A percentile compares a stretch with the other conserved stretches of the same genome.
Evolutionary conservation across 2,113 vertebrate species (phyloP).

Genomic region (Todiramphus chloris): DNA sequence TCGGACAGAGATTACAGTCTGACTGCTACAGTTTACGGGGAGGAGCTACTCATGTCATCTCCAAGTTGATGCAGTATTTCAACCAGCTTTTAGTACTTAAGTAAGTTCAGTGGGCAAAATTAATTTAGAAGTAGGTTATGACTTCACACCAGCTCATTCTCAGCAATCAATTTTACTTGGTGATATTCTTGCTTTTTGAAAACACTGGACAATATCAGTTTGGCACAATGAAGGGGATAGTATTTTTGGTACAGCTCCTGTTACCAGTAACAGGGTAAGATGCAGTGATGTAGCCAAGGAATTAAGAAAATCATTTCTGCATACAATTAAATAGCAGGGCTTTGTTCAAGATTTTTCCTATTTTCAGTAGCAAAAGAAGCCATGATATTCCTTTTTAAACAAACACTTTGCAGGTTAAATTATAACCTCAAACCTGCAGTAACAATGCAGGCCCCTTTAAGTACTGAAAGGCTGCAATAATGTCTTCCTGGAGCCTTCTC

Average conservation of each 20-base stretch:
- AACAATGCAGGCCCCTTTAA: not conserved
- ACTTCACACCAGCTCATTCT: not conserved
- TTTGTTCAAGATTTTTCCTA: too few species aligned
- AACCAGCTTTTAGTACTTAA: not conserved
- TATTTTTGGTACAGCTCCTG: not conserved
- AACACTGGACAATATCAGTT: not conserved
- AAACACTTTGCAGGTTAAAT: not conserved
- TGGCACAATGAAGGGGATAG: not conserved
- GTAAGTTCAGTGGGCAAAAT: not conserved
- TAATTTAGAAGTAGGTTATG: not conserved
- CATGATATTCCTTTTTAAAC: not conserved
- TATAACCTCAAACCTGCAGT: not conserved
- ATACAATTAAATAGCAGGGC: not conserved
- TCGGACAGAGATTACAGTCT: too few species aligned
- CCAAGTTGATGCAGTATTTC: not conserved
- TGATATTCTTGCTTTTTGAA: not conserved
- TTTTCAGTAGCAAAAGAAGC: not conserved
- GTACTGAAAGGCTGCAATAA: not conserved
- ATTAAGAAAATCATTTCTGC: not conserved
- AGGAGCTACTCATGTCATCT: not conserved
- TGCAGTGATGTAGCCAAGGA: not conserved
- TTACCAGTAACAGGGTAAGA: not conserved
- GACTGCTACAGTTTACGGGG: too few species aligned
- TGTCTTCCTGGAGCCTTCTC: not conserved
- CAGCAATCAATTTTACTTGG: conserved; percentile 7